Evolutionary conservation across 2,113 vertebrate genomes (phyloP).

Genomic region (Salvelinus sp.): DNA sequence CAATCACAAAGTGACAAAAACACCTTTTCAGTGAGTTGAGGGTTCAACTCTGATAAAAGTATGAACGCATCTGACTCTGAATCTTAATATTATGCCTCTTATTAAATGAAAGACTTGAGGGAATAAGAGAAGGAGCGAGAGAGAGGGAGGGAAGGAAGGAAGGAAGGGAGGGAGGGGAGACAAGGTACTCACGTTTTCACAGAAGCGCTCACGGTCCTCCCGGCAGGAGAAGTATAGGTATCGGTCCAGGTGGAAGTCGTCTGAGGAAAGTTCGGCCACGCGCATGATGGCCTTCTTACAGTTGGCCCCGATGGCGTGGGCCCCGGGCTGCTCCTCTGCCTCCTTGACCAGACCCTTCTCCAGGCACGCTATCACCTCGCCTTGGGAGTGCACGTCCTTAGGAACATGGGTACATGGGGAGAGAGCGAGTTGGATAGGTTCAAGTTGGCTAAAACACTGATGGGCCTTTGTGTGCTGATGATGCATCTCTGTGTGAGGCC

Average conservation of each 20-base stretch:
- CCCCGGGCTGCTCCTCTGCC: slow-evolving; percentile 79
- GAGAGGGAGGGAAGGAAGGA: background rate
- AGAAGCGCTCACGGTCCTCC: slow-evolving; percentile 93
- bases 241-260: slow-evolving; percentile 93
- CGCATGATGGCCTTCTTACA: slow-evolving; percentile 96
- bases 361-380: slow-evolving; percentile 93
- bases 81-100: no score
- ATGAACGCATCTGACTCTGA: no score
- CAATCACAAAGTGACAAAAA: no score
- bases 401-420: background rate
- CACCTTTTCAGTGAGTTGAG: no score
- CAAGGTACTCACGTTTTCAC: slow-evolving; percentile 83
- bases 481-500: no score
- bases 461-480: no score
- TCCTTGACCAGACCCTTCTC: slow-evolving; percentile 91
- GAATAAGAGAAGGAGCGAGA: no score
- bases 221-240: slow-evolving; percentile 93
- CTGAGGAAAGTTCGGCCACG: slow-evolving; percentile 93
- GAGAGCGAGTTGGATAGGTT: background rate
- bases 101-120: background rate
- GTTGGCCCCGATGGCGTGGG: slow-evolving; percentile 78
- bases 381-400: slow-evolving; percentile 94
- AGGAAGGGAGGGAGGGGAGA: background rate
- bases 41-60: no score
- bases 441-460: background rate